Conservation (phyloP, 53 echinoderm and acorn worm species). For the Mesocentrotus franciscanus region DNA sequence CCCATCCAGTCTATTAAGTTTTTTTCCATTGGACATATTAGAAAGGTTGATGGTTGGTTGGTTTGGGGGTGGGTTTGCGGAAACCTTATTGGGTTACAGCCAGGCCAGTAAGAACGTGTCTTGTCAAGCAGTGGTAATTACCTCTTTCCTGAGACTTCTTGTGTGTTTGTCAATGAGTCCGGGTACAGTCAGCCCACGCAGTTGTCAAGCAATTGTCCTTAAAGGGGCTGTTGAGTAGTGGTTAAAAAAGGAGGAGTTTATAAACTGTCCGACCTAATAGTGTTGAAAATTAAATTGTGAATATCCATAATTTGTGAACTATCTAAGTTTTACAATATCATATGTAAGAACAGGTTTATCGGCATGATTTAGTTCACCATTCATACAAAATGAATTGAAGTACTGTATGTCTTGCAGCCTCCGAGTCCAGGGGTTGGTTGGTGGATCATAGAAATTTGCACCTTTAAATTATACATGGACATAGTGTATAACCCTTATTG, state of each 20-base stretch:
- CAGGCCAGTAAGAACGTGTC: constrained; percentile 8
- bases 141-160: not conserved
- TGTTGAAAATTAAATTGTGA: too few species aligned
- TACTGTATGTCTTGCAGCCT: too few species aligned
- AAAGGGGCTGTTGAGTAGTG: not conserved
- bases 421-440: too few species aligned
- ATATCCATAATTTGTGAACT: too few species aligned
- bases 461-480: too few species aligned
- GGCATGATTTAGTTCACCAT: too few species aligned
- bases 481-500: too few species aligned
- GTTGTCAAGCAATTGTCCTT: constrained; percentile 42
- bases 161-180: constrained; percentile 3
- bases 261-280: too few species aligned
- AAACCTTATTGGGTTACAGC: not conserved
- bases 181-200: constrained; percentile 32
- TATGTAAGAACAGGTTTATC: too few species aligned
- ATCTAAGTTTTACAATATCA: too few species aligned
- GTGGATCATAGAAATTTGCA: too few species aligned
- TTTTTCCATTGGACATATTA: not conserved
- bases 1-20: not conserved
- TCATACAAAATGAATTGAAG: too few species aligned
- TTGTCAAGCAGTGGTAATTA: not conserved
- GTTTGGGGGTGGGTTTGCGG: not conserved
- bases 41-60: not conserved
- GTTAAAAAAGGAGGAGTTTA: not conserved